Conservation (phyloP, 1,140 invertebrate species). For the Pemphigus obesinymphae region DNA sequence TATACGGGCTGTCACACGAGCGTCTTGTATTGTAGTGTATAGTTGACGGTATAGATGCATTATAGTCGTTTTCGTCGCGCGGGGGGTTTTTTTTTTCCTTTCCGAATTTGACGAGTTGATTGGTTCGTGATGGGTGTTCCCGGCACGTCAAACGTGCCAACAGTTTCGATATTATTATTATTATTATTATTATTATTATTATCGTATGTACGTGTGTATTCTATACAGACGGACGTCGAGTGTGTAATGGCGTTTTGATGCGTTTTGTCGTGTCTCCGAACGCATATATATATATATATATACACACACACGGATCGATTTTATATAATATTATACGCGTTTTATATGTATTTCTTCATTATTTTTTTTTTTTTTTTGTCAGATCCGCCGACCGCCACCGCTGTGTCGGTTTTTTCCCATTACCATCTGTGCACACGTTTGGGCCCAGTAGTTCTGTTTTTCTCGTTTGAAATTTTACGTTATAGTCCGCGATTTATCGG, state of each 20-base stretch:
- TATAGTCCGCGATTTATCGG: background rate
- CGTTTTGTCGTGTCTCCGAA: background rate
- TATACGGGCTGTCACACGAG: background rate
- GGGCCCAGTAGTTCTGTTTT: background rate
- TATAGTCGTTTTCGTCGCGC: background rate
- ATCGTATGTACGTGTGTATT: background rate
- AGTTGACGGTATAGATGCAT: background rate
- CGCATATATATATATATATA: too few species aligned
- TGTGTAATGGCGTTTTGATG: conserved; percentile 6
- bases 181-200: background rate
- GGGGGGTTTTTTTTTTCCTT: too few species aligned
- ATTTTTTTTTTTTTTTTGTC: background rate
- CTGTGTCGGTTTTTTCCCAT: background rate
- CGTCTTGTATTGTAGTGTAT: background rate
- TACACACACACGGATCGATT: background rate
- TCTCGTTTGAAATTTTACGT: background rate
- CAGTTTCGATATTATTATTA: conserved; percentile 4
- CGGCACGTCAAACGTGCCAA: conserved; percentile 23
- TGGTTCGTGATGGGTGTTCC: conserved; percentile 38
- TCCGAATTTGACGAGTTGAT: conserved; percentile 22
- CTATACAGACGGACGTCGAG: background rate
- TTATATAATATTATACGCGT: background rate
- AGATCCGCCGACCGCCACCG: background rate
- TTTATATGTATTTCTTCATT: background rate
- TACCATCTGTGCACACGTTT: background rate